Conservation (phyloP, 2,888 invertebrate species). For the Netelia inedita region DNA sequence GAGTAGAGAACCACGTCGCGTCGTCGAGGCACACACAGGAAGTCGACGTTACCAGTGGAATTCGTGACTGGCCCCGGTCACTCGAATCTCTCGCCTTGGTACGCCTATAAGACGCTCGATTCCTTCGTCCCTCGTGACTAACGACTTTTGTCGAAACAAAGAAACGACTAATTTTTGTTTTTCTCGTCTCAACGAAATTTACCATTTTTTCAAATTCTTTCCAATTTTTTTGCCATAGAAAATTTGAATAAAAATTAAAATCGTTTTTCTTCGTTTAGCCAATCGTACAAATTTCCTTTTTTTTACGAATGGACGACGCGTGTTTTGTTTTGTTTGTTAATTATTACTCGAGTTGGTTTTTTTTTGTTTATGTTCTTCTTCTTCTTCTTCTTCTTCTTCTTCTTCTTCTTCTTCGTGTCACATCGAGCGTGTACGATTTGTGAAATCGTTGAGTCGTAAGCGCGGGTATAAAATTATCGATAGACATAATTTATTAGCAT, state of each 20-base stretch:
- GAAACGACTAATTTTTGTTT: neutral
- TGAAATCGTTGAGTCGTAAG: neutral
- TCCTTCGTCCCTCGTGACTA: conserved; percentile 37
- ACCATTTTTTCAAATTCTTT: neutral
- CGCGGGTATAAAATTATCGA: neutral
- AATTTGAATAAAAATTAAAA: neutral
- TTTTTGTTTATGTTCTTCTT: neutral
- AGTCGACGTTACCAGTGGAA: conserved; percentile 59
- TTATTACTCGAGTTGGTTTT: neutral
- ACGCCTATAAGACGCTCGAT: conserved; percentile 52
- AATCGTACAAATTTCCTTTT: conserved; percentile 35
- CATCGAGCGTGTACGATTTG: neutral
- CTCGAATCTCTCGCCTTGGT: conserved; percentile 35
- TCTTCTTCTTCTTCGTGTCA: neutral
- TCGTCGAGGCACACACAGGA: conserved; percentile 44
- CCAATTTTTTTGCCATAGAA: neutral
- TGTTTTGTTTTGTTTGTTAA: neutral
- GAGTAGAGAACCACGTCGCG: conserved; percentile 29
- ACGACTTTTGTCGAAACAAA: neutral
- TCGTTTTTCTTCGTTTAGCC: neutral
- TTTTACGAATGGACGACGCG: conserved; percentile 18
- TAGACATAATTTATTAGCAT: neutral
- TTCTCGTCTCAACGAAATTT: neutral
- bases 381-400: neutral
- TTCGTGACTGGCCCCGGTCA: conserved; percentile 54